Conservation (phyloP, 2,113 vertebrate species). For the Nymphicus hollandicus region DNA sequence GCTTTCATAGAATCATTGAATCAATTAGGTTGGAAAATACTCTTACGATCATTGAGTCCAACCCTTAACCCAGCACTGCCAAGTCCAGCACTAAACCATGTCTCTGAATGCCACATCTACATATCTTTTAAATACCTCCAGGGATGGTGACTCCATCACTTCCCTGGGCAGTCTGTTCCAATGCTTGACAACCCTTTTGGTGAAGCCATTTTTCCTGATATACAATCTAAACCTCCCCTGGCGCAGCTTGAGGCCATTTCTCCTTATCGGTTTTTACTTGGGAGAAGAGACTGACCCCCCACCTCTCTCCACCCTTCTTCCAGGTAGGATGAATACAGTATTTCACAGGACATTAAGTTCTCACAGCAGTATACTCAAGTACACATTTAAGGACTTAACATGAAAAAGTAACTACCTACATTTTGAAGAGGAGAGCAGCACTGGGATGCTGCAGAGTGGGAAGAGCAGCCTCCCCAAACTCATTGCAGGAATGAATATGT, state of each 20-base stretch:
- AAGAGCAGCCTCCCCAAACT: background rate
- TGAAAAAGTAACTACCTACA: background rate
- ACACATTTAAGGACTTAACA: background rate
- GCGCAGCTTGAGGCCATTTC: background rate
- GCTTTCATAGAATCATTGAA: background rate
- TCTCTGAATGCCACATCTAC: background rate
- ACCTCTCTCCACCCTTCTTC: background rate
- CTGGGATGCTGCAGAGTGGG: background rate
- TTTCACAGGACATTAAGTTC: background rate
- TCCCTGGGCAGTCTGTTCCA: background rate
- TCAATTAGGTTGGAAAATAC: background rate
- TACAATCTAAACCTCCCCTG: background rate
- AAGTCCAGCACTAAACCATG: background rate
- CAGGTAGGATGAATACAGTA: background rate
- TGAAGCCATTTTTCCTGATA: background rate
- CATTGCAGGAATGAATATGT: background rate
- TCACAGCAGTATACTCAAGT: background rate
- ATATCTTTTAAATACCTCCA: background rate
- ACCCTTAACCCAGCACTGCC: background rate
- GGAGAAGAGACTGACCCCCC: accelerated
- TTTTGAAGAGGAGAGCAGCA: background rate
- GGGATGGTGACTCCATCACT: background rate
- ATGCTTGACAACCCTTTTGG: background rate
- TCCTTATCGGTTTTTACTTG: background rate
- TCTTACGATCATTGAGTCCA: background rate